A percentile compares a stretch with the other conserved stretches of the same genome.
These are phyloP conservation scores for Unio delphinus DNA, from an alignment of 2,888 invertebrate species.

Conservation along the genomic window DNA sequence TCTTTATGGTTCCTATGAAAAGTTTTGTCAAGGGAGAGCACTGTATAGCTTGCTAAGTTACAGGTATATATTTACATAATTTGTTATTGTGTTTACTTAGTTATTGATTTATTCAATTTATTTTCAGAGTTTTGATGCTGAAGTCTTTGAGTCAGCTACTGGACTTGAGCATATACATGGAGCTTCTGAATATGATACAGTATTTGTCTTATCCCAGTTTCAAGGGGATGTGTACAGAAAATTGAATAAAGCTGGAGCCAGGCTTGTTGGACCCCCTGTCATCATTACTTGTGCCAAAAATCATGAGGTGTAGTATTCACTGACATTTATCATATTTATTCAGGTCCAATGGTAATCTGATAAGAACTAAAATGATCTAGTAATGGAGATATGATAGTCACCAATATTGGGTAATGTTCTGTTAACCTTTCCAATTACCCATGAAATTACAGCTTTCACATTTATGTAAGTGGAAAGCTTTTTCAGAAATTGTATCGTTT, in stretches of 20 bases:
- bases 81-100: neutral
- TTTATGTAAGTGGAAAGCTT: too few relatives aligned
- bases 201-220: slow-evolving; percentile 83
- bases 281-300: slow-evolving; percentile 65
- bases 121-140: slow-evolving; percentile 40
- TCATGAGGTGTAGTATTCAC: slow-evolving; percentile 71
- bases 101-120: neutral
- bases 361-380: too few relatives aligned
- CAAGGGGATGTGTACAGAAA: slow-evolving; percentile 81
- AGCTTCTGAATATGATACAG: slow-evolving; percentile 73
- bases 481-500: too few relatives aligned
- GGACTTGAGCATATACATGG: slow-evolving; percentile 69
- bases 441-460: too few relatives aligned
- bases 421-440: too few relatives aligned
- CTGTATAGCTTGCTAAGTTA: neutral
- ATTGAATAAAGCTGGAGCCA: slow-evolving; percentile 73
- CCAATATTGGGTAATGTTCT: too few relatives aligned
- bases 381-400: too few relatives aligned
- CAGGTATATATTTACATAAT: neutral
- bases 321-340: too few relatives aligned
- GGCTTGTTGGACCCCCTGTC: slow-evolving; percentile 70
- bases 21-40: too few relatives aligned
- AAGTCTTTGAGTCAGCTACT: slow-evolving; percentile 55
- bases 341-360: too few relatives aligned
- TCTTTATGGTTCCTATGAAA: too few relatives aligned